phyloP scores from a whole-genome alignment of 2,113 vertebrate genomes.

The Mastomys coucha region DNA sequence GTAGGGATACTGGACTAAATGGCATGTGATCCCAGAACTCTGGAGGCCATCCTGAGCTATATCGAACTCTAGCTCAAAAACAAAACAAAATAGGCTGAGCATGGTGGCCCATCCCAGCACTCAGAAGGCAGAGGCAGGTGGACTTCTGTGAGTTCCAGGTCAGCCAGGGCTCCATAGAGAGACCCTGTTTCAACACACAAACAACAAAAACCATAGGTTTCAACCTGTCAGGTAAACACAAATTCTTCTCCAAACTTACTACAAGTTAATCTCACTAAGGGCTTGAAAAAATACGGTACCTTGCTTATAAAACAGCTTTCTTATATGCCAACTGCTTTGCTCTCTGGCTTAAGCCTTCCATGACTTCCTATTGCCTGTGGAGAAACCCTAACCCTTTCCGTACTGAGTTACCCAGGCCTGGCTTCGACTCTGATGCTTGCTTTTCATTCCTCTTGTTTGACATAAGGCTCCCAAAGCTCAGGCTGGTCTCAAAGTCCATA shows the following conservation, averaged over 20 bases:
- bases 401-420: neutral
- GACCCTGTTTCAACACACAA: neutral
- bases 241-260: neutral
- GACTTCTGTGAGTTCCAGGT: neutral
- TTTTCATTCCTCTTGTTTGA: neutral
- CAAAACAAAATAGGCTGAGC: neutral
- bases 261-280: neutral
- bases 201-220: neutral
- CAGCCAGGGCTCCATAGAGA: neutral
- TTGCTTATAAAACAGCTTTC: neutral
- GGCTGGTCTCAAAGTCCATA: neutral
- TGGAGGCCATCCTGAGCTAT: neutral
- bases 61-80: neutral
- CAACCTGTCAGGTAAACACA: neutral
- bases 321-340: neutral
- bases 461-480: neutral
- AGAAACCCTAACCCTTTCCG: neutral
- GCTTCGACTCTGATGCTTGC: neutral
- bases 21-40: neutral
- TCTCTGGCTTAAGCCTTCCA: constrained; percentile 9
- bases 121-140: neutral
- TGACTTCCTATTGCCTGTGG: neutral
- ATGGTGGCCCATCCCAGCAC: neutral
- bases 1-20: neutral
- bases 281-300: neutral